Evolutionary conservation across 2,113 vertebrate species (phyloP), one percentile per base, ranked within the genome.

Genomic region (Corythaixoides concolor): DNA sequence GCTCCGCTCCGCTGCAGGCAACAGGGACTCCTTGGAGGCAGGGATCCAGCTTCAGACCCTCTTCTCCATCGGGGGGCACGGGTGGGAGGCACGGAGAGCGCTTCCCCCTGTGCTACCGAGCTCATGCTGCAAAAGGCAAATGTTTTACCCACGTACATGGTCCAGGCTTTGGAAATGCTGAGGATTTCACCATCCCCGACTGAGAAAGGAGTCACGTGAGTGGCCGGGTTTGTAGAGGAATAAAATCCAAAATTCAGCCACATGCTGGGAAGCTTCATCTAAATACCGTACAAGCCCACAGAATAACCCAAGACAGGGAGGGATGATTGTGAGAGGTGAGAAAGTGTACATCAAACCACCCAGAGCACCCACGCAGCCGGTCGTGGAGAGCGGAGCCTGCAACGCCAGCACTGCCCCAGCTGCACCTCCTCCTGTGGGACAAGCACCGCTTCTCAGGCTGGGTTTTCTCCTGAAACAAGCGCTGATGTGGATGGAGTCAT

Each of bases 121-220:
- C 81, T 76, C 13, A 1, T 56, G 5, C 12, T 11, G 32, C 41
- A 24, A 15, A 28, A 15, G 49, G 50, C 45, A 59, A 53, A 11
- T 6, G 20, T 35, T 68, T 63, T 41, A 28, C 22, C 22, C 16
- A 7, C 0, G 2, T 12, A 45, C 52, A 2, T 0, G 2, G 26
- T 32, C 64, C 59, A 49, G 30, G 67, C 37, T 70, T 69, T 58
- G 52, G 68, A 69, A 85, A 73, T 3, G 39, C 53, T 7, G 27
- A n/a, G n/a, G 80, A 32, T 23, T 39, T 26, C 14, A 32, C 21
- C 58, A 30, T 26, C 28, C 32, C 8, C 0, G 32, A 35, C 33
- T 35, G 23, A 28, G 16, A 76, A 68, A 85, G 13, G 22, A 70
- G 26, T 56, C 35, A 28, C 20, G 12, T 0, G 0, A 33, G 18